These are phyloP conservation scores for Lithodes maja DNA, from an alignment of 2,888 invertebrate genomes.

Conservation along the genomic window DNA sequence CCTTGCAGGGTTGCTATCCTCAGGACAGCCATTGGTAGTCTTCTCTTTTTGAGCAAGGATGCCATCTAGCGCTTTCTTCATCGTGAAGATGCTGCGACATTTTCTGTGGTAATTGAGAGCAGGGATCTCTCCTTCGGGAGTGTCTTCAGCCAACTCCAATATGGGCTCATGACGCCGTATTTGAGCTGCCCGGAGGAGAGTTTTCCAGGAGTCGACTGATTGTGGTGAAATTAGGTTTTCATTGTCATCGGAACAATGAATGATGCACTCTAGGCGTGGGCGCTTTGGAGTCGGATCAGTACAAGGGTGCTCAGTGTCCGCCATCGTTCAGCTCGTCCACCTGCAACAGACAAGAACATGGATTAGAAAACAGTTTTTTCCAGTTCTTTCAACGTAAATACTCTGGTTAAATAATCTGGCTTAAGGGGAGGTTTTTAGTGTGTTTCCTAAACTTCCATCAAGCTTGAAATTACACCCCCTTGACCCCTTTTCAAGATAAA, in stretches of 20 bases:
- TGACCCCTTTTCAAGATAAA: too few species aligned
- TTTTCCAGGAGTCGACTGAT: not conserved
- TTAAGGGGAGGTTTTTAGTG: too few species aligned
- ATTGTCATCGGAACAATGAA: not conserved
- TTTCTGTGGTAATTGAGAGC: not conserved
- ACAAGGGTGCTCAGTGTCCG: not conserved
- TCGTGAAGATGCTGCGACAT: conserved; percentile 11
- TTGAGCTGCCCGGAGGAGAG: not conserved
- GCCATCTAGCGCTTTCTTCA: not conserved
- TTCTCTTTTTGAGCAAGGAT: not conserved
- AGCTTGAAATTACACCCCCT: too few species aligned
- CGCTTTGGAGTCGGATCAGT: not conserved
- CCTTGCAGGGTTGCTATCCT: not conserved
- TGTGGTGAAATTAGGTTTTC: not conserved
- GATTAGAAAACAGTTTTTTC: not conserved
- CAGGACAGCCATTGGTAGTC: not conserved
- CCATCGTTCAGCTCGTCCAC: not conserved
- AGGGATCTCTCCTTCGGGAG: not conserved
- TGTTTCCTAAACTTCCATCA: too few species aligned
- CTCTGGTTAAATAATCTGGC: too few species aligned
- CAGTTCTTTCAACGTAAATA: not conserved
- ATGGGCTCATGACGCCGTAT: not conserved
- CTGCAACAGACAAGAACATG: too few species aligned
- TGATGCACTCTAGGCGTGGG: not conserved
- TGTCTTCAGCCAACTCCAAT: not conserved